Evolutionary conservation across 2,888 invertebrate species (phyloP).

Genomic region (Chesias legatella): DNA sequence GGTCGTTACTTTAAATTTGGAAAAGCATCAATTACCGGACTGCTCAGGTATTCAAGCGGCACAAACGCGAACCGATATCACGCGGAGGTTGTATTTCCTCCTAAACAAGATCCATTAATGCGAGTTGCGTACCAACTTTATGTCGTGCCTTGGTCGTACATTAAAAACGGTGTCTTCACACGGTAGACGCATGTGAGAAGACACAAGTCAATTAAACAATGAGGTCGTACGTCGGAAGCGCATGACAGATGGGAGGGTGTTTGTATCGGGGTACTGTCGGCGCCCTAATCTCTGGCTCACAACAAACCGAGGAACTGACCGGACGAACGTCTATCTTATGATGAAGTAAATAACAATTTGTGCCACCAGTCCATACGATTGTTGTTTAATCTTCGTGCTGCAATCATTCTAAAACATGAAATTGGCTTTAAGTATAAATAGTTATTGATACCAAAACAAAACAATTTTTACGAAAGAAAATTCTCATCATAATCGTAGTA

Average conservation of each 20-base stretch:
- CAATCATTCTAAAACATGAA: too few relatives aligned
- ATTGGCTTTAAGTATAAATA: too few relatives aligned
- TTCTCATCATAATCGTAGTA: too few relatives aligned
- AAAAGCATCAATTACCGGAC: constrained; percentile 18
- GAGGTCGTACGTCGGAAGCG: constrained; percentile 50
- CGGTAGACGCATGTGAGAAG: constrained; percentile 29
- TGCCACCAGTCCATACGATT: too few relatives aligned
- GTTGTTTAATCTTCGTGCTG: too few relatives aligned
- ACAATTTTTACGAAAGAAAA: too few relatives aligned
- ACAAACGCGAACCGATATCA: constrained; percentile 16
- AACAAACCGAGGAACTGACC: constrained; percentile 16
- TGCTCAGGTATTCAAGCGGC: constrained; percentile 21
- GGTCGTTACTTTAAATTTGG: constrained; percentile 16
- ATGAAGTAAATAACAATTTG: too few relatives aligned
- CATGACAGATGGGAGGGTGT: constrained; percentile 59
- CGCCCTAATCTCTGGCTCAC: constrained; percentile 35
- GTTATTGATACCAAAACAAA: too few relatives aligned
- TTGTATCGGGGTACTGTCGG: constrained; percentile 35
- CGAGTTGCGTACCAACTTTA: constrained; percentile 19
- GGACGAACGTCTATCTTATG: not conserved
- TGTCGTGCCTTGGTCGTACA: constrained; percentile 18
- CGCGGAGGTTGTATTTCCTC: constrained; percentile 21
- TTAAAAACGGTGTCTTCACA: constrained; percentile 20
- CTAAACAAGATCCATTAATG: constrained; percentile 19
- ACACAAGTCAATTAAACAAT: constrained; percentile 60